phyloP scores from a whole-genome alignment of 2,797 vertebrate species.

The Anniella stebbinsi region DNA sequence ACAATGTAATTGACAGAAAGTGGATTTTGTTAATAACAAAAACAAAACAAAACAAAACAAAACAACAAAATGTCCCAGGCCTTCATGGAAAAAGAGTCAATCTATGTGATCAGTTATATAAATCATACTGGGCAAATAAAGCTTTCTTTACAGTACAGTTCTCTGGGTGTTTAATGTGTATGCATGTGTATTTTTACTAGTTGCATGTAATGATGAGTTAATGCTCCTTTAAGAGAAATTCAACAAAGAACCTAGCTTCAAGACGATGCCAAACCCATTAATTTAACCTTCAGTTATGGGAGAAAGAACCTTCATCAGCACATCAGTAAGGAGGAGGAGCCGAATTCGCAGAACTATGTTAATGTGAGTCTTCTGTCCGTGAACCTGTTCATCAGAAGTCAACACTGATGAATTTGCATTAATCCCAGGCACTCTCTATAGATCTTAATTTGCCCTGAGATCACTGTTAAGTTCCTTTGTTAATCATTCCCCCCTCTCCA shows the following conservation, averaged over 20 bases:
- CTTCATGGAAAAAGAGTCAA: neutral
- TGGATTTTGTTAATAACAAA: neutral
- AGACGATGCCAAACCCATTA: neutral
- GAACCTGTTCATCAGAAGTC: constrained; percentile 57
- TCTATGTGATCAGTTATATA: neutral
- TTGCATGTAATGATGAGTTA: neutral
- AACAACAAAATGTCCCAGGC: neutral
- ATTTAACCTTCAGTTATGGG: constrained; percentile 69
- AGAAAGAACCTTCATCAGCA: constrained; percentile 40
- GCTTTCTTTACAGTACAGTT: neutral
- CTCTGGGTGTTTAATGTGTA: neutral
- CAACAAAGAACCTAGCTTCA: neutral
- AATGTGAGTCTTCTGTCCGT: constrained; percentile 55
- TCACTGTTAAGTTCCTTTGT: constrained; percentile 51
- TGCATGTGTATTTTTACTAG: neutral
- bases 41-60: neutral
- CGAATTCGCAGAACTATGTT: constrained; percentile 58
- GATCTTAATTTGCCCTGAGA: constrained; percentile 60
- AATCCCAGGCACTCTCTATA: constrained; percentile 63
- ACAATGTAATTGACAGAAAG: constrained; percentile 12
- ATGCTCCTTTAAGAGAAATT: neutral
- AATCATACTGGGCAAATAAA: neutral
- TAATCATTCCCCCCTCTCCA: constrained; percentile 63
- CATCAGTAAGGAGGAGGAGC: constrained; percentile 50
- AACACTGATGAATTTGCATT: constrained; percentile 56